These are phyloP conservation scores for Bombylius discolor DNA, from an alignment of 2,888 invertebrate species.

Conservation along the genomic window DNA sequence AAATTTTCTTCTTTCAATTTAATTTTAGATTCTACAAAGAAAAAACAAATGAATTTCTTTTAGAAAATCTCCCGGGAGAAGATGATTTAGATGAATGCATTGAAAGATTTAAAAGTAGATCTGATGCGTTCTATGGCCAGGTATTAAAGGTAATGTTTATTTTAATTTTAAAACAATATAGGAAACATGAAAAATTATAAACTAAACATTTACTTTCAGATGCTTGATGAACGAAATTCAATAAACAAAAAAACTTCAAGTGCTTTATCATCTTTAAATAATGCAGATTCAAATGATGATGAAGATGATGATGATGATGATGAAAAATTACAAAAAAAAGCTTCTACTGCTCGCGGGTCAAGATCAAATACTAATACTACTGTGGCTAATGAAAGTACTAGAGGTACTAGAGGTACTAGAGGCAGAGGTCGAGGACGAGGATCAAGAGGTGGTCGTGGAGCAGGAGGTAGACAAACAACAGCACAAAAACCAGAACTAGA, in stretches of 20 bases:
- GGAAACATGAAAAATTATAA: background rate
- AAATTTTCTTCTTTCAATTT: background rate
- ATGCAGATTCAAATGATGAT: conserved; percentile 29
- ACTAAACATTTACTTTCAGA: background rate
- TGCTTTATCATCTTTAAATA: conserved; percentile 27
- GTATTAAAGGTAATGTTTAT: conserved; percentile 7
- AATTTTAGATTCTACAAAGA: conserved; percentile 39
- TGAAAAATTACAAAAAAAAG: background rate
- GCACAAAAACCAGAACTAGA: conserved; percentile 6
- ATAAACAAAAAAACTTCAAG: conserved; percentile 3
- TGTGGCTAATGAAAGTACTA: conserved; percentile 9
- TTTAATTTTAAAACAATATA: background rate
- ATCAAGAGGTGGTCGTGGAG: conserved; percentile 19
- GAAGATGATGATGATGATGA: conserved; percentile 23
- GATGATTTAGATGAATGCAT: conserved; percentile 40
- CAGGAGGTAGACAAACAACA: conserved; percentile 27
- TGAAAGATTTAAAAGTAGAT: conserved; percentile 31
- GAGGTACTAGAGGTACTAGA: conserved; percentile 24
- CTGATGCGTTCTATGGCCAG: conserved; percentile 7
- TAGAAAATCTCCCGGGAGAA: conserved; percentile 37
- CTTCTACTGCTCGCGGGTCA: background rate
- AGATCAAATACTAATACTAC: background rate
- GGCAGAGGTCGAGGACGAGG: conserved; percentile 17
- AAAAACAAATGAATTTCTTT: conserved; percentile 40
- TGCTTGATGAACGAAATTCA: conserved; percentile 11